Evolutionary conservation across 2,113 vertebrate species (phyloP), one percentile per base, ranked within the genome.

Genomic region (Hemiscyllium ocellatum): DNA sequence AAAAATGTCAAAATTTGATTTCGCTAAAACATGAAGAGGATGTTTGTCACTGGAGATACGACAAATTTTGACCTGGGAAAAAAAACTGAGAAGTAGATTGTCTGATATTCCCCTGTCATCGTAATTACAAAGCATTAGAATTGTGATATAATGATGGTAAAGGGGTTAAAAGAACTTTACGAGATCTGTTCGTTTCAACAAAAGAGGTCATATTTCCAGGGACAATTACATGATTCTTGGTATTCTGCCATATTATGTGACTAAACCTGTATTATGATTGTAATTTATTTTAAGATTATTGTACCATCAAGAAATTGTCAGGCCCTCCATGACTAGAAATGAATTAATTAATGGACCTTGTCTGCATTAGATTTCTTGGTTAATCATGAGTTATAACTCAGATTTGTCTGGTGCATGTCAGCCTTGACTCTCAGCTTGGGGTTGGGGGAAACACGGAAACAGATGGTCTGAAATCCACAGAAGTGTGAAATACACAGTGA

Each of bases 321-420:
- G 37, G 66, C 68, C 93, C 93, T 94, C 93, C 93, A 47, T 70
- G 66, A 61, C 65, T 94, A 68, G 47, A 94, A 94, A 42, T 70
- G 93, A 94, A 94, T 94, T 94, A 70, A 94, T 94, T 94, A 70
- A 94, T 70, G 66, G 68, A 94, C 68, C 68, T 72, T 70, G 69
- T 70, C 68, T 94, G 93, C 42, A 95, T 95, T 95, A 95, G 94
- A 95, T 95, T 95, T 72, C 69, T 70, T 95, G 94, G 94, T 76
- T 72, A 95, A 95, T 95, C 94, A 95, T 95, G 69, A 72, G 94
- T 72, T 95, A 72, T 95, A 95, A 76, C 94, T 95, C 94, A 95
- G 68, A 72, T 72, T 76, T 72, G 94, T 68, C 94, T 95, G 68
- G 94, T 95, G 69, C 68, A 50, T 95, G 94, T 95, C 69, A 95